Evolutionary conservation across 2,113 vertebrate species (phyloP).

Genomic region (Chloroceryle aenea): DNA sequence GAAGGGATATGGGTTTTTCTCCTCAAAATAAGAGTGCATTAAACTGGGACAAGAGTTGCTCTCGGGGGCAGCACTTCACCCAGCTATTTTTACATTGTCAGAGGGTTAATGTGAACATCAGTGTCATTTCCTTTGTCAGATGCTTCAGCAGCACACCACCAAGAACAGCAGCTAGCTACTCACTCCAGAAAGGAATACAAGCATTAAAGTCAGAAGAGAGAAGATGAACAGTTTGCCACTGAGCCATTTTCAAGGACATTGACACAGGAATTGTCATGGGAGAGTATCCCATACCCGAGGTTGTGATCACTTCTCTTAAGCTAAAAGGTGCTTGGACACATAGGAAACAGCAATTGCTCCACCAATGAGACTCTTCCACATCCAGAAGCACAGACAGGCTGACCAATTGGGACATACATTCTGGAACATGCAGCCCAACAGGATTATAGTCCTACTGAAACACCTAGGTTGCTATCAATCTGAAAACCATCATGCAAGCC

Average conservation of each 20-base stretch:
- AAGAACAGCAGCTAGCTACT: neutral
- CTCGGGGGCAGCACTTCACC: neutral
- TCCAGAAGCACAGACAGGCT: neutral
- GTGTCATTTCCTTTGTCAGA: neutral
- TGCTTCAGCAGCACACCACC: neutral
- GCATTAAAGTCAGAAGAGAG: neutral
- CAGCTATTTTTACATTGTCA: neutral
- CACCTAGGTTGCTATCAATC: neutral
- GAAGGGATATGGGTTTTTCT: neutral
- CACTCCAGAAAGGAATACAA: neutral
- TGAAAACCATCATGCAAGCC: neutral
- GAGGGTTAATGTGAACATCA: neutral
- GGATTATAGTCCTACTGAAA: neutral
- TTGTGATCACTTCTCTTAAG: neutral
- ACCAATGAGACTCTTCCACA: neutral
- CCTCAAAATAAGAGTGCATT: neutral
- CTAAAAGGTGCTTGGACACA: neutral
- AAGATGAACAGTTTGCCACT: neutral
- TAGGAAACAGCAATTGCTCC: neutral
- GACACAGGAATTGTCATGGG: neutral
- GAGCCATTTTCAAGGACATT: neutral
- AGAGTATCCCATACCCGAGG: neutral
- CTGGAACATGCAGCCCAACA: neutral
- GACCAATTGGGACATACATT: fast-evolving
- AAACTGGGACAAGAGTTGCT: neutral